Conservation (phyloP, 2,797 vertebrate genomes). For the Poecilia wingei region DNA sequence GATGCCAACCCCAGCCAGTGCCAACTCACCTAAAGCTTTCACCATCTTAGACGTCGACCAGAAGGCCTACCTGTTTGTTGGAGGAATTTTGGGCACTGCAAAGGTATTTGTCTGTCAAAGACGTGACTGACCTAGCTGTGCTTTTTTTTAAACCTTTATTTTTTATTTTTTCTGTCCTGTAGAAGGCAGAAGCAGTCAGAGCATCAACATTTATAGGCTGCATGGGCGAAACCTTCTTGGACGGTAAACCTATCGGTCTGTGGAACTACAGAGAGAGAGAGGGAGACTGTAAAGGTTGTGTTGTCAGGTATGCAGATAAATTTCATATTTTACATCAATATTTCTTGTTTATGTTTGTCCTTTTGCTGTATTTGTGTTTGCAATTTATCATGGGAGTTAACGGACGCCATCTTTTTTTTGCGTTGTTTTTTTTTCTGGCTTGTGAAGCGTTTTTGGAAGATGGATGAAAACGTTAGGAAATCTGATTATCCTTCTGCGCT, state of each 20-base stretch:
- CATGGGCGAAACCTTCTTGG: slow-evolving; percentile 95
- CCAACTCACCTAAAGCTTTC: slow-evolving; percentile 86
- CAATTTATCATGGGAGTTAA: not conserved
- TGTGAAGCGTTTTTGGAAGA: slow-evolving; percentile 19
- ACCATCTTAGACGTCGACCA: slow-evolving; percentile 96
- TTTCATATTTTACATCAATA: slow-evolving; percentile 1
- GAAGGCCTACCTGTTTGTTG: slow-evolving; percentile 94
- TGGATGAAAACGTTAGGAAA: slow-evolving; percentile 4
- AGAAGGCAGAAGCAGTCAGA: slow-evolving; percentile 94
- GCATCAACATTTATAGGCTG: slow-evolving; percentile 92
- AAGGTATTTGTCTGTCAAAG: slow-evolving; percentile 79
- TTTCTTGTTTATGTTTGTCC: not conserved
- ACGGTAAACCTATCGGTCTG: slow-evolving; percentile 92
- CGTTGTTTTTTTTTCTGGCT: slow-evolving; percentile 13
- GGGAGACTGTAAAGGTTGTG: slow-evolving; percentile 96
- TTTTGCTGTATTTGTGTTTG: not conserved
- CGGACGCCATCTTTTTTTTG: not conserved
- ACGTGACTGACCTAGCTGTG: slow-evolving; percentile 5
- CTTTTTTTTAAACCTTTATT: not conserved
- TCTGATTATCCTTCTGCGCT: not conserved
- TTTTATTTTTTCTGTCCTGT: slow-evolving; percentile 2
- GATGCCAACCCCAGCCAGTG: slow-evolving; percentile 83
- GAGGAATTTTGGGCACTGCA: slow-evolving; percentile 89
- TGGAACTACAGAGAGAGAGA: slow-evolving; percentile 96
- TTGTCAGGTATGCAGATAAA: slow-evolving; percentile 84